A percentile compares a stretch with the other conserved stretches of the same genome.
These are phyloP conservation scores for Diprion similis DNA, from an alignment of 1,140 invertebrate species.

Conservation along the genomic window DNA sequence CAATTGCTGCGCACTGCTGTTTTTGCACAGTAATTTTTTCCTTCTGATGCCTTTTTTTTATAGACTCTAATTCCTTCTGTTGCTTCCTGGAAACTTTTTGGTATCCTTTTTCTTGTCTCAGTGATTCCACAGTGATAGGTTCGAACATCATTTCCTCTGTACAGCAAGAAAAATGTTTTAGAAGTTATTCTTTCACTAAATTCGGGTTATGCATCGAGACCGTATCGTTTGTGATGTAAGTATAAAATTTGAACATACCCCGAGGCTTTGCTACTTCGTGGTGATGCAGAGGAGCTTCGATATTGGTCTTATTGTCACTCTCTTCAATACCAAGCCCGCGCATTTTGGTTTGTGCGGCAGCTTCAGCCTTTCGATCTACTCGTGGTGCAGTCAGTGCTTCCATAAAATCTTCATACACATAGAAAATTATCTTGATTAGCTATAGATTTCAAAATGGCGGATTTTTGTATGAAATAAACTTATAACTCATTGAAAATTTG, in stretches of 20 bases:
- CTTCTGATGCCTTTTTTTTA: conserved; percentile 94
- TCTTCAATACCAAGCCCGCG: conserved; percentile 56
- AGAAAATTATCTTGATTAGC: not conserved
- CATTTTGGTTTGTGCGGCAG: conserved; percentile 52
- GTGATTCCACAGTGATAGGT: conserved; percentile 87
- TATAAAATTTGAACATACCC: conserved; percentile 35
- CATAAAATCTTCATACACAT: conserved; percentile 83
- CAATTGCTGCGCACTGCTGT: conserved; percentile 91
- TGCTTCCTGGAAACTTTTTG: conserved; percentile 96
- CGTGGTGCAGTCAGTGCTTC: conserved; percentile 95
- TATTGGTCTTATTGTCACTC: conserved; percentile 48
- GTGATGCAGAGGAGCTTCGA: conserved; percentile 46
- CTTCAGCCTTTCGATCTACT: conserved; percentile 71
- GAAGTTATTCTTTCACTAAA: conserved; percentile 23
- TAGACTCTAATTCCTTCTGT: conserved; percentile 91
- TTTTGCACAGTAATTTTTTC: conserved; percentile 92
- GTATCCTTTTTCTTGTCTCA: conserved; percentile 93
- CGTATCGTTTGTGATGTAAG: not conserved
- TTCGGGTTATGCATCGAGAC: conserved; percentile 3
- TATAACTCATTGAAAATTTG: not conserved
- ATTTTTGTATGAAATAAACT: not conserved
- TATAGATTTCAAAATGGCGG: not conserved
- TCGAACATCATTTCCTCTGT: conserved; percentile 82
- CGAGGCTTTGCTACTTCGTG: conserved; percentile 52
- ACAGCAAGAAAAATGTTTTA: not conserved